Percentiles rank a stretch among this genome's conserved stretches.
These are phyloP conservation scores for Acestrorhynchus altus DNA, from an alignment of 2,797 vertebrate species.

Conservation along the genomic window DNA sequence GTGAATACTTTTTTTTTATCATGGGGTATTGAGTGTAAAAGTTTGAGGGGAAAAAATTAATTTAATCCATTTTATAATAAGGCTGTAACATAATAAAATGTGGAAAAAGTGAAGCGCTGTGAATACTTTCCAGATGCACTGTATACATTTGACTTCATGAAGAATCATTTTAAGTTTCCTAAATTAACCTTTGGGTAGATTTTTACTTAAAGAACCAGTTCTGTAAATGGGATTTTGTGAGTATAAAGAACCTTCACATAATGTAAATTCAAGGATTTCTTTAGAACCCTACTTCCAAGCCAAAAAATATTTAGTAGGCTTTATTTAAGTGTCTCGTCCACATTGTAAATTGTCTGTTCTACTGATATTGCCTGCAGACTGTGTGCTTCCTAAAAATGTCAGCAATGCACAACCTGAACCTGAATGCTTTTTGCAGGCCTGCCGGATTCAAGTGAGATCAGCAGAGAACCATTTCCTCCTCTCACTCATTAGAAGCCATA, in stretches of 20 bases:
- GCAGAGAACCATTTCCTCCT: constrained; percentile 27
- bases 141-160: too few relatives aligned
- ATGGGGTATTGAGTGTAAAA: too few relatives aligned
- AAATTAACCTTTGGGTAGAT: too few relatives aligned
- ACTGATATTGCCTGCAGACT: constrained; percentile 6
- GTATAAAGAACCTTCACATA: not conserved
- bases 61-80: too few relatives aligned
- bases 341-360: not conserved
- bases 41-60: too few relatives aligned
- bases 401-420: constrained; percentile 1
- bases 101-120: too few relatives aligned
- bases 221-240: too few relatives aligned
- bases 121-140: too few relatives aligned
- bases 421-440: constrained; percentile 38
- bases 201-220: too few relatives aligned
- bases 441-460: constrained; percentile 26
- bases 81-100: too few relatives aligned
- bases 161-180: too few relatives aligned
- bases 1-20: too few relatives aligned
- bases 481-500: constrained; percentile 6
- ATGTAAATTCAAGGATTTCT: not conserved
- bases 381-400: constrained; percentile 22
- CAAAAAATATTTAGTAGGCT: not conserved
- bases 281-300: not conserved
- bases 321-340: not conserved